Percentiles rank a stretch among this genome's conserved stretches.
Evolutionary conservation across 2,113 vertebrate genomes (phyloP).

Genomic region (Anarrhichthys ocellatus): DNA sequence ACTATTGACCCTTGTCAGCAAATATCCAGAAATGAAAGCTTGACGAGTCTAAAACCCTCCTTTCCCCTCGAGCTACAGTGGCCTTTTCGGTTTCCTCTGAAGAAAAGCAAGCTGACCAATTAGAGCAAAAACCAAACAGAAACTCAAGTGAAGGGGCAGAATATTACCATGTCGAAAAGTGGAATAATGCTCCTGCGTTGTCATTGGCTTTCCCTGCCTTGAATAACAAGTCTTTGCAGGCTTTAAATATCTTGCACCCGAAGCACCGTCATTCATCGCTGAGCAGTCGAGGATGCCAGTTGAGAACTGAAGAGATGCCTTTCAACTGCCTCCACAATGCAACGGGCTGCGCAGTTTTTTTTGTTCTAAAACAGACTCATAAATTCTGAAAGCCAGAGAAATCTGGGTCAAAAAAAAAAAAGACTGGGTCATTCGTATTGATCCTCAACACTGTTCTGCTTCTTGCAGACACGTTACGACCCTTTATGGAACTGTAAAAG

Average conservation of each 20-base stretch:
- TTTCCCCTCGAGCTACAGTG: conserved; percentile 36
- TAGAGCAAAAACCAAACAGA: conserved; percentile 14
- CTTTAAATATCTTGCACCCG: conserved; percentile 58
- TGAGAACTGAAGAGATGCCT: conserved; percentile 41
- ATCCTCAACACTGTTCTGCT: conserved; percentile 5
- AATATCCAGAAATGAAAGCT: conserved; percentile 51
- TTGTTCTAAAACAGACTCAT: conserved; percentile 18
- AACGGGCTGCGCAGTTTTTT: background rate
- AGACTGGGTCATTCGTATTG: conserved; percentile 12
- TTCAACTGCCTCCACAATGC: conserved; percentile 22
- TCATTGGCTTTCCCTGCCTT: conserved; percentile 29
- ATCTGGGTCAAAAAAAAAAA: conserved; percentile 1
- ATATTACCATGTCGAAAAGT: conserved; percentile 12
- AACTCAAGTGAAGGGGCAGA: conserved; percentile 17
- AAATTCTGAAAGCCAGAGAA: conserved; percentile 30
- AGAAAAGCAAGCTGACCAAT: conserved; percentile 23
- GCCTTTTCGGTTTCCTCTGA: conserved; percentile 43
- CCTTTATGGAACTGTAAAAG: conserved; percentile 42
- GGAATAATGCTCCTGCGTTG: conserved; percentile 4
- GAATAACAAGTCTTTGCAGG: conserved; percentile 41
- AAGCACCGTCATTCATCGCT: conserved; percentile 43
- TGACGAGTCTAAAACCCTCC: conserved; percentile 33
- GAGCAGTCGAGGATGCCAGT: conserved; percentile 47
- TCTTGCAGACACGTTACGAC: conserved; percentile 7
- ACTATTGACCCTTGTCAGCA: conserved; percentile 37